Percentiles rank a stretch among this genome's conserved stretches.
Evolutionary conservation across 1,140 invertebrate genomes (phyloP).

Genomic region (Coenobita brevimanus): DNA sequence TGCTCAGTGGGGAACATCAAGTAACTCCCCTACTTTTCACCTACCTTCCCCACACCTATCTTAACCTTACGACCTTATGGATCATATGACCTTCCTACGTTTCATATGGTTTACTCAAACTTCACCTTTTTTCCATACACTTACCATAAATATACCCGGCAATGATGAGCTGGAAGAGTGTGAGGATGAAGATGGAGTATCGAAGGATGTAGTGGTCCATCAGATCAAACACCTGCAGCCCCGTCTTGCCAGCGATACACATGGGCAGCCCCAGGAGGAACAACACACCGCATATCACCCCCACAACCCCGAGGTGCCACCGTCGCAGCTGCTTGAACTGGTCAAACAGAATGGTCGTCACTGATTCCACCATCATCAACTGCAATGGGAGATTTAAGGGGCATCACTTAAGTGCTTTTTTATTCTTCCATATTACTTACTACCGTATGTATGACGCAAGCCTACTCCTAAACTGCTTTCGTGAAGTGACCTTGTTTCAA

Average conservation of each 20-base stretch:
- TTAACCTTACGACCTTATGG: too few species aligned
- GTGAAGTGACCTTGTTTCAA: too few species aligned
- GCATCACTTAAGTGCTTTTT: too few species aligned
- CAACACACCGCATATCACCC: background rate
- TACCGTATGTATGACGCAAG: too few species aligned
- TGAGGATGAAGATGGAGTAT: constrained; percentile 18
- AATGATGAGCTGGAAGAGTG: constrained; percentile 23
- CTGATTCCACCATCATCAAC: constrained; percentile 27
- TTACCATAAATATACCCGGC: constrained; percentile 21
- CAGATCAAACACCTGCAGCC: background rate
- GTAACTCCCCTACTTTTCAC: too few species aligned
- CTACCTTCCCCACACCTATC: too few species aligned
- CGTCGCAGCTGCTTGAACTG: background rate
- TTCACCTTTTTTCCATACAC: background rate
- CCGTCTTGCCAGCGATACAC: background rate
- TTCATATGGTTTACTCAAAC: too few species aligned
- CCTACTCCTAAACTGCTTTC: too few species aligned
- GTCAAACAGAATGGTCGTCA: constrained; percentile 27
- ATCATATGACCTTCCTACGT: too few species aligned
- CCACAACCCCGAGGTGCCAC: background rate
- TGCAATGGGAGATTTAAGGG: background rate
- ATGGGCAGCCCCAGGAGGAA: constrained; percentile 37
- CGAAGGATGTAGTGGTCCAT: background rate
- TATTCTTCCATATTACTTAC: too few species aligned
- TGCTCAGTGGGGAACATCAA: too few species aligned